Evolutionary conservation across 30 jellyfish, hydroid and myxozoan genomes (phyloP).

Genomic region (Chrysaora quinquecirrha): DNA sequence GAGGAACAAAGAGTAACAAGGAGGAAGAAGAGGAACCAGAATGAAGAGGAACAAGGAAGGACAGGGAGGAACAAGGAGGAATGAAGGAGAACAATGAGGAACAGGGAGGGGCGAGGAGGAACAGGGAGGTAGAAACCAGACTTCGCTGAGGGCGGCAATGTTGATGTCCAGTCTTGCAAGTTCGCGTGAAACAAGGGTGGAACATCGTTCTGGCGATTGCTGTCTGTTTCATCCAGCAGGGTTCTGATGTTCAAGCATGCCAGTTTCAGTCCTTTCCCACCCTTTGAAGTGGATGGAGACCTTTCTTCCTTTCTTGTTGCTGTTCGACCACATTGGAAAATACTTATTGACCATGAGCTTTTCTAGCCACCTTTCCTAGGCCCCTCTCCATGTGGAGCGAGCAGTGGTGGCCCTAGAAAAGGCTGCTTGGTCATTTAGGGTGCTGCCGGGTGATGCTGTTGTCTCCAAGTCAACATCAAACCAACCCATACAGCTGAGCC

Average conservation of each 20-base stretch:
- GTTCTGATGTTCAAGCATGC: slow-evolving; percentile 22
- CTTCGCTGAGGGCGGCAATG: slow-evolving; percentile 45
- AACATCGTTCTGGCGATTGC: slow-evolving; percentile 14
- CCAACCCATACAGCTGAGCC: not conserved
- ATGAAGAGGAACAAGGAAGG: too few species aligned
- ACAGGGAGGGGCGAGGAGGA: too few species aligned
- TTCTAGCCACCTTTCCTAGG: slow-evolving; percentile 11
- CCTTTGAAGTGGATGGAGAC: not conserved
- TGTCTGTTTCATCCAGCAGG: slow-evolving; percentile 2
- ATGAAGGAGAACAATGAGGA: too few species aligned
- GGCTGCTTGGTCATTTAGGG: slow-evolving; percentile 33
- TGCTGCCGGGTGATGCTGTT: slow-evolving; percentile 2
- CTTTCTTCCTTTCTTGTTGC: not conserved
- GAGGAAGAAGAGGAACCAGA: too few species aligned
- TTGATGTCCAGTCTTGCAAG: slow-evolving; percentile 10
- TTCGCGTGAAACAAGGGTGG: slow-evolving; percentile 14
- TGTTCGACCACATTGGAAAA: not conserved
- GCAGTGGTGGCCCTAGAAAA: slow-evolving; percentile 19
- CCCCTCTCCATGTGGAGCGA: slow-evolving; percentile 14
- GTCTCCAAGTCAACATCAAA: slow-evolving; percentile 1
- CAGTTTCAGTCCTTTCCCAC: not conserved
- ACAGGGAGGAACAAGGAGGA: too few species aligned
- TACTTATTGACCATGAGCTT: not conserved
- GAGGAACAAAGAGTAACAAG: too few species aligned
- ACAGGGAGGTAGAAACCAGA: not conserved